Percentiles rank a stretch among this genome's conserved stretches.
These are phyloP conservation scores for Neoaliturus tenellus DNA, from an alignment of 2,888 invertebrate species.

Conservation along the genomic window DNA sequence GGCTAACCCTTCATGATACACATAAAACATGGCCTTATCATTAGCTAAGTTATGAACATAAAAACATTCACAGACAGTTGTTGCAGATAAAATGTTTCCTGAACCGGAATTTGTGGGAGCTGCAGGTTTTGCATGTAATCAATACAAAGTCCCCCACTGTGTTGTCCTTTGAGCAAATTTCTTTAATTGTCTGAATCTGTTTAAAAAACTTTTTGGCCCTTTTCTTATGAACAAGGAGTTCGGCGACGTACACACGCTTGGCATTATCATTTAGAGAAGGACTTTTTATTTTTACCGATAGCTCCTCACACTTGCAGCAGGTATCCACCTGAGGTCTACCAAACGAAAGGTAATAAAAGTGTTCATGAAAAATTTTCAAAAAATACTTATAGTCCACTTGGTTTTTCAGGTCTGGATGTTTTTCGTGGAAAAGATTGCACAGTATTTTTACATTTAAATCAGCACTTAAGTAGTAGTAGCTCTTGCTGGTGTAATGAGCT, in stretches of 20 bases:
- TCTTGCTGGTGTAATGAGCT: neutral
- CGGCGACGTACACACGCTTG: constrained; percentile 44
- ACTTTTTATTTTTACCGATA: constrained; percentile 40
- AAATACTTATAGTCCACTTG: constrained; percentile 36
- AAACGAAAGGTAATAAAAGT: constrained; percentile 45
- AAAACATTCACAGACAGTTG: too few species aligned
- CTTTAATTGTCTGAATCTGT: neutral
- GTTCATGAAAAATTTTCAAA: constrained; percentile 21
- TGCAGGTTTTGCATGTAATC: constrained; percentile 56
- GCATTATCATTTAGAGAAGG: constrained; percentile 51
- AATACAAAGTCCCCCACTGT: constrained; percentile 25
- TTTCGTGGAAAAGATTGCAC: constrained; percentile 39
- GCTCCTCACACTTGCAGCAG: constrained; percentile 48
- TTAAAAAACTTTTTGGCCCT: constrained; percentile 46
- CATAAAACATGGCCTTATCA: too few species aligned
- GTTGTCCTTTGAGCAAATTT: neutral
- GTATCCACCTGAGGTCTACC: constrained; percentile 45
- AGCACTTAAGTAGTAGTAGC: constrained; percentile 11
- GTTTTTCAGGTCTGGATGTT: constrained; percentile 40
- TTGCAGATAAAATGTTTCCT: too few species aligned
- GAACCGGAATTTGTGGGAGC: too few species aligned
- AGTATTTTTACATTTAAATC: constrained; percentile 22
- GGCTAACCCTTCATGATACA: too few species aligned
- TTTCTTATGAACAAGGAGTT: constrained; percentile 44
- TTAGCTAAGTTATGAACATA: too few species aligned